A percentile compares a stretch with the other conserved stretches of the same genome.
These are phyloP conservation scores for Gobio occitaniae DNA, from an alignment of 2,797 vertebrate species.

Conservation along the genomic window DNA sequence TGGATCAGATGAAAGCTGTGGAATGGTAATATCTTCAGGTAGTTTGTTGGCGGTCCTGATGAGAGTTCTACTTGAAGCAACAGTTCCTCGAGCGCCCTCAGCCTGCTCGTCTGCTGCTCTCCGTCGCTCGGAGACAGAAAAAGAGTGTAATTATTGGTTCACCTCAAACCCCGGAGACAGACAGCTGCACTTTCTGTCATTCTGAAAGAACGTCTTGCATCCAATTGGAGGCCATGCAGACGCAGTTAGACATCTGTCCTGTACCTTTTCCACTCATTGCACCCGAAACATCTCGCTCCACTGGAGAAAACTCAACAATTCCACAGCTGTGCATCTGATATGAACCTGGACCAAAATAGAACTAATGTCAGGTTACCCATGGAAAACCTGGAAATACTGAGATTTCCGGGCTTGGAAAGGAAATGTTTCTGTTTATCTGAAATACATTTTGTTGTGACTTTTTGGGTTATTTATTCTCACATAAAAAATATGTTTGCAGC, in stretches of 20 bases:
- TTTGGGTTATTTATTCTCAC: background rate
- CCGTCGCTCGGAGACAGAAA: slow-evolving; percentile 15
- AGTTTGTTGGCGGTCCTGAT: background rate
- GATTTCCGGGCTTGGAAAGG: background rate
- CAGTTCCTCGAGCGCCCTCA: background rate
- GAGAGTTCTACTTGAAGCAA: background rate
- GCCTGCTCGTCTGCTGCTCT: slow-evolving; percentile 4
- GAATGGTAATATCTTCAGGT: background rate
- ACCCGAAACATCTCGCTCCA: slow-evolving; percentile 29
- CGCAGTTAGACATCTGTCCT: slow-evolving; percentile 53
- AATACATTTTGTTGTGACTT: background rate
- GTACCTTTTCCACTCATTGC: slow-evolving; percentile 38
- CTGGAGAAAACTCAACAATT: slow-evolving; percentile 21
- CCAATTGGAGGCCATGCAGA: slow-evolving; percentile 32
- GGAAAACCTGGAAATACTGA: background rate
- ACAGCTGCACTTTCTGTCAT: slow-evolving; percentile 28
- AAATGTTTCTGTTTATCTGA: background rate
- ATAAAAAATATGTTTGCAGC: too few species aligned
- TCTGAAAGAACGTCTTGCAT: slow-evolving; percentile 27
- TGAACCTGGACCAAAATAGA: background rate
- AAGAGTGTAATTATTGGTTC: slow-evolving; percentile 36
- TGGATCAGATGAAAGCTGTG: background rate
- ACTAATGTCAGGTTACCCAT: background rate
- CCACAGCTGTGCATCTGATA: slow-evolving; percentile 35
- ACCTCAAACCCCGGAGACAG: slow-evolving; percentile 1